Conservation (phyloP, 1,140 invertebrate species). For the Diachasmimorpha longicaudata region DNA sequence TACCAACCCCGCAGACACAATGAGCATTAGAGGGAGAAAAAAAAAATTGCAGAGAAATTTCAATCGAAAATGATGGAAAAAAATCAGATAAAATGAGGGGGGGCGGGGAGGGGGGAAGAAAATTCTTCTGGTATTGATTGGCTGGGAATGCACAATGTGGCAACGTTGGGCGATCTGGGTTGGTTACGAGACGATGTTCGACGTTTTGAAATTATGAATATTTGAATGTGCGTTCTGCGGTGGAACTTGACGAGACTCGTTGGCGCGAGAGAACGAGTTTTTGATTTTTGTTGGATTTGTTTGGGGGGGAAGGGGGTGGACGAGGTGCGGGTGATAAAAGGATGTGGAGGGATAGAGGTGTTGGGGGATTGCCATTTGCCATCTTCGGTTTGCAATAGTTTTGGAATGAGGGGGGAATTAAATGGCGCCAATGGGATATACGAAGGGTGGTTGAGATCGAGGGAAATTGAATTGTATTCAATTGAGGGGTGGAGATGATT, state of each 20-base stretch:
- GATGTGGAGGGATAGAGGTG: not conserved
- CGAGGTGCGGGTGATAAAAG: not conserved
- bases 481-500: not conserved
- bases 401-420: not conserved
- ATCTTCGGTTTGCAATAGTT: not conserved
- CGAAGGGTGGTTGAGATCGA: conserved; percentile 19
- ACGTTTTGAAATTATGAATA: conserved; percentile 7
- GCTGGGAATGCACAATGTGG: not conserved
- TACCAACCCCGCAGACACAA: conserved; percentile 12
- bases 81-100: not conserved
- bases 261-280: conserved; percentile 3
- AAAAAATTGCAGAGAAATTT: conserved; percentile 1
- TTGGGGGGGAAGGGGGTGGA: not conserved
- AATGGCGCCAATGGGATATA: not conserved
- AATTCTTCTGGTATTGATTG: conserved; percentile 1
- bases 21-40: not conserved
- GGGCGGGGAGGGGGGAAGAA: too few relatives aligned
- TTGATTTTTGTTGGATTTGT: not conserved
- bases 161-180: not conserved
- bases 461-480: conserved; percentile 33
- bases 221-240: not conserved
- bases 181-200: not conserved
- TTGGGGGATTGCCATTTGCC: not conserved
- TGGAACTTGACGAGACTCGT: not conserved
- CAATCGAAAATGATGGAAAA: not conserved